Evolutionary conservation across 2,888 invertebrate species (phyloP), one percentile per base, ranked within the genome.

Genomic region (Chesias legatella): DNA sequence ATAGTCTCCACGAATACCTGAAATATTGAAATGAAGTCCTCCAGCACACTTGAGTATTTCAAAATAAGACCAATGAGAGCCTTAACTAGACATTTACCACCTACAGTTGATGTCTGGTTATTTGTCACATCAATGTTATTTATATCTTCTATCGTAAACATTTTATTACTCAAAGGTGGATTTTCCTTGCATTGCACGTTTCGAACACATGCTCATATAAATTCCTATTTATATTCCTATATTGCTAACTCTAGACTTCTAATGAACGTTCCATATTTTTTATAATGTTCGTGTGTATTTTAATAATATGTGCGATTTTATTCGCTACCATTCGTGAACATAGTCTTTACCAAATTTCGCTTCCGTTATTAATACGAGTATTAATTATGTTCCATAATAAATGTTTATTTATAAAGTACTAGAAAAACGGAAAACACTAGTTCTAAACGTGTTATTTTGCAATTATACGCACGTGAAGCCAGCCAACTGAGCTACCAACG

Each of bases 71-170:
- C n/a, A n/a, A n/a, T n/a, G n/a, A n/a, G n/a, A n/a, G n/a, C n/a
- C n/a, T n/a, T 48, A 41, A 43, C 45, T 49, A 50, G 50, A 51
- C 51, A 44, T 56, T 51, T 51, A 58, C 45, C 51, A 48, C 51
- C 48, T 53, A 55, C 48, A 54, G 58, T 63, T 58, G 62, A 67
- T 68, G 55, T 63, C 60, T 61, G 59, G 66, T 60, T 64, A 69
- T 73, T 70, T 72, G 73, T 71, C 69, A 59, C 64, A 65, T 71
- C 65, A 62, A 62, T 64, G 63, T 69, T 70, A 73, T 75, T 76
- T 74, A 73, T 75, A 73, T 73, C 64, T 61, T 48, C 57, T 70
- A 75, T 73, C 79, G 75, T 80, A 73, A 79, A 79, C 66, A 67
- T 77, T 77, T 79, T 70, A 77, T 55, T 63, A 59, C 68, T 53